Percentiles rank a stretch among this genome's conserved stretches.
Evolutionary conservation across 2,113 vertebrate species (phyloP).

Genomic region (Gobio gobio): DNA sequence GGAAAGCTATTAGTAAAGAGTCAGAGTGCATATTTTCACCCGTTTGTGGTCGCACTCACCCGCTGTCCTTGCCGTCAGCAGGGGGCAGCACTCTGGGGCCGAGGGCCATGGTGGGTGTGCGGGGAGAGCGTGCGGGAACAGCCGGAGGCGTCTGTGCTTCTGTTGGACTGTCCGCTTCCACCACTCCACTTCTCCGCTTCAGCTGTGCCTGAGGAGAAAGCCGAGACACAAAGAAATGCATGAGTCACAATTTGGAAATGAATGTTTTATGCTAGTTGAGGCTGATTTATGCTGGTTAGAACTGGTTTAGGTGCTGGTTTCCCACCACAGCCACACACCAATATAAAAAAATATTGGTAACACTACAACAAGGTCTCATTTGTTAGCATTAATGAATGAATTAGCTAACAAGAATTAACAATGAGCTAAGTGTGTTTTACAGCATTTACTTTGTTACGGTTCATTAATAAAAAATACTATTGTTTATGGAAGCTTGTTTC

Average conservation of each 20-base stretch:
- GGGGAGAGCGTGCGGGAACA: constrained; percentile 57
- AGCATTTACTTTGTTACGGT: too few relatives aligned
- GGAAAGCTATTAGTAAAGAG: too few relatives aligned
- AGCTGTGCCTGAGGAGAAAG: constrained; percentile 79
- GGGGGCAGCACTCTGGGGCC: constrained; percentile 80
- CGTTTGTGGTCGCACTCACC: constrained; percentile 71
- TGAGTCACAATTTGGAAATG: background rate
- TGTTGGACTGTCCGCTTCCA: constrained; percentile 26
- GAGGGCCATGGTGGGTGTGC: constrained; percentile 45
- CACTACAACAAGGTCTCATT: too few relatives aligned
- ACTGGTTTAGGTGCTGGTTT: background rate
- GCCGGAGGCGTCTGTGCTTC: constrained; percentile 47
- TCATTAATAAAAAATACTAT: too few relatives aligned
- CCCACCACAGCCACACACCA: background rate
- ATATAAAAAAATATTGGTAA: background rate
- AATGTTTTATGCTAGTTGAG: background rate
- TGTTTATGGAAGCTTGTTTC: too few relatives aligned
- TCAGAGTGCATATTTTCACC: too few relatives aligned
- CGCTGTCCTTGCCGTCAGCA: constrained; percentile 72
- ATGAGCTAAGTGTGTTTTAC: too few relatives aligned
- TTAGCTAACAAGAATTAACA: too few relatives aligned
- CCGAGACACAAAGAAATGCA: background rate
- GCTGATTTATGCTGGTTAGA: background rate
- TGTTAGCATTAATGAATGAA: too few relatives aligned
- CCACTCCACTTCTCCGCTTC: constrained; percentile 71